A percentile compares a stretch with the other conserved stretches of the same genome.
phyloP scores from a whole-genome alignment of 2,113 vertebrate species.

The Malurus melanocephalus region DNA sequence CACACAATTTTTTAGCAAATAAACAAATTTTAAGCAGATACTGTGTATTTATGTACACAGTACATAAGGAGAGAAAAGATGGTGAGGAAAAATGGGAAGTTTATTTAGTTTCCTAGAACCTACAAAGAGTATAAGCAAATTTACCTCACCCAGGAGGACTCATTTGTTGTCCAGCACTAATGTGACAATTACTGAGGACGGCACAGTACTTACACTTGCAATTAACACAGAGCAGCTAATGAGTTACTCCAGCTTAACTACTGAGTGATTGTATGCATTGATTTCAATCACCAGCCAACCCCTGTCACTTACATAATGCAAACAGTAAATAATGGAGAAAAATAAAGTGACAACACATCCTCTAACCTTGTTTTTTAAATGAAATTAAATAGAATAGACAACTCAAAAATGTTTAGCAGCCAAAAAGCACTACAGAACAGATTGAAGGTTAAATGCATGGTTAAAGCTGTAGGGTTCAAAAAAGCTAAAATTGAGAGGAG shows the following conservation, averaged over 20 bases:
- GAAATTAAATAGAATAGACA: not conserved
- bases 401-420: not conserved
- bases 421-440: not conserved
- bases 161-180: not conserved
- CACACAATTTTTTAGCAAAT: not conserved
- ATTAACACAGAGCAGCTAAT: not conserved
- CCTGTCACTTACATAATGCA: rapidly evolving
- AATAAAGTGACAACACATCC: not conserved
- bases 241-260: not conserved
- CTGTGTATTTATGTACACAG: not conserved
- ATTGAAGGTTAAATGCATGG: rapidly evolving
- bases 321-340: not conserved
- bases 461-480: not conserved
- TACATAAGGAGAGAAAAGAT: not conserved
- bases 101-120: not conserved
- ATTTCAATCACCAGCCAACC: not conserved
- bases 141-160: not conserved
- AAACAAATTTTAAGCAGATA: not conserved
- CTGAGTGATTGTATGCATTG: not conserved
- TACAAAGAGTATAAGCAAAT: not conserved
- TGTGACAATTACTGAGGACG: not conserved
- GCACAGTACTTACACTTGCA: not conserved
- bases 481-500: not conserved
- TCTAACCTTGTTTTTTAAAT: not conserved
- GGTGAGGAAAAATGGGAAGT: not conserved